These are phyloP conservation scores for Panthera leo DNA, from an alignment of 2,113 vertebrate genomes.

Conservation along the genomic window DNA sequence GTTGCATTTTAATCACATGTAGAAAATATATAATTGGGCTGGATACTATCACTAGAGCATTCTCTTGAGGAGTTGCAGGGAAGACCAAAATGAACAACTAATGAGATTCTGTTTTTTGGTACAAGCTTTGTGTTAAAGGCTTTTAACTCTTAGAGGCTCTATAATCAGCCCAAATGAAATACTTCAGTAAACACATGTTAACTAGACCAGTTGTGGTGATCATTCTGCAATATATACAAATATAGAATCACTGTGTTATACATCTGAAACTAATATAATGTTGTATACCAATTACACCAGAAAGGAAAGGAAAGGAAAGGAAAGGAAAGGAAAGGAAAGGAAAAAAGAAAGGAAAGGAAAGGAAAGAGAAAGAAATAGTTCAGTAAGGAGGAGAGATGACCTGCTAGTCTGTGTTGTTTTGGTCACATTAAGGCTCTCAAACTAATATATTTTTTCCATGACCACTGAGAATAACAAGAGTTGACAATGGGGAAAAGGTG, in stretches of 20 bases:
- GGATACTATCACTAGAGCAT: not conserved
- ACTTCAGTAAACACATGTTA: not conserved
- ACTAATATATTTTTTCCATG: slow-evolving; percentile 80
- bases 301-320: too few relatives aligned
- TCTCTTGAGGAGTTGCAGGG: not conserved
- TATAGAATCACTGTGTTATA: not conserved
- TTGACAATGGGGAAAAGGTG: slow-evolving; percentile 82
- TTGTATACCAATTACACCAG: not conserved
- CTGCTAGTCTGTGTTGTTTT: slow-evolving; percentile 76
- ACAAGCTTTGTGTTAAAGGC: slow-evolving; percentile 50
- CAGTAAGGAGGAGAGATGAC: slow-evolving; percentile 62
- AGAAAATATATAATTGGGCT: not conserved
- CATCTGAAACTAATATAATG: not conserved
- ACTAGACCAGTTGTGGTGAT: not conserved
- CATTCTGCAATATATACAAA: not conserved
- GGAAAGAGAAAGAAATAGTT: not conserved
- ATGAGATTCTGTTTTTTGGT: slow-evolving; percentile 50
- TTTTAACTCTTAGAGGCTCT: slow-evolving; percentile 68
- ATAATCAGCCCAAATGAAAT: slow-evolving; percentile 41
- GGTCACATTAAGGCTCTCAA: slow-evolving; percentile 69
- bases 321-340: too few relatives aligned
- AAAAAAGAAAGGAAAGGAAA: too few relatives aligned
- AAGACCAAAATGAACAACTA: slow-evolving; percentile 44
- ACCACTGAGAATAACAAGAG: slow-evolving; percentile 81
- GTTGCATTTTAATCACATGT: not conserved